Evolutionary conservation across 2,797 vertebrate genomes (phyloP), one percentile per base, ranked within the genome.

Genomic region (Gallinago solitaria): DNA sequence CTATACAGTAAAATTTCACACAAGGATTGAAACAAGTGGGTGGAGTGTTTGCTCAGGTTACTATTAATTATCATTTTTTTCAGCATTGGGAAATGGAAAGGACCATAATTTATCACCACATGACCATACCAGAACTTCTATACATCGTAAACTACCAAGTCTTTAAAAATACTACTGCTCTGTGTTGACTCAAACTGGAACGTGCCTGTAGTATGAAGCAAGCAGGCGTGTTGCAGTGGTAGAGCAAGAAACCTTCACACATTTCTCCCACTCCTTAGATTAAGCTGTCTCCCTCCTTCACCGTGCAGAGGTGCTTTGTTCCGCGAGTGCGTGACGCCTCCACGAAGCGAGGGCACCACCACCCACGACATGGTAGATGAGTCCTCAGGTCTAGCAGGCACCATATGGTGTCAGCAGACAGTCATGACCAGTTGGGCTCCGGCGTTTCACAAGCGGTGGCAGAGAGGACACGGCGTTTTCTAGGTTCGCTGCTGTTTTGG

Each of bases 361-460:
- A 6, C 32, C 27, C 50, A 5, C 32, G 16, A 30, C 7, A 3
- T 2, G 48, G 53, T 1, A 15, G 76, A 5, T 0, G 4, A 15
- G n/a, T 12, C 53, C 10, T 33, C 43, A 19, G 32, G n/a, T 47
- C 65, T 53, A 33, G n/a, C 16, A 16, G 3, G 3, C 17, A 12
- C 25, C 28, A 1, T 17, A 11, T 19, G 35, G 43, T 15, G 60
- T 28, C 54, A 56, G 56, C 39, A 10, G 25, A 7, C 15, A 16
- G 79, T 0, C 28, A n/a, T 11, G 60, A 64, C 35, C 12, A 25
- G 19, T 30, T 67, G 75, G 50, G 12, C 6, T 54, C 35, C 57
- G n/a, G 15, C 2, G 0, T 56, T 83, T 71, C 33, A 2, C 9
- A 11, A 51, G 28, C 1, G 5, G 5, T 45, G n/a, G 27, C 61